Base-by-base conservation (phyloP, 2,888 invertebrate species). In the Napeogenes inachia region DNA sequence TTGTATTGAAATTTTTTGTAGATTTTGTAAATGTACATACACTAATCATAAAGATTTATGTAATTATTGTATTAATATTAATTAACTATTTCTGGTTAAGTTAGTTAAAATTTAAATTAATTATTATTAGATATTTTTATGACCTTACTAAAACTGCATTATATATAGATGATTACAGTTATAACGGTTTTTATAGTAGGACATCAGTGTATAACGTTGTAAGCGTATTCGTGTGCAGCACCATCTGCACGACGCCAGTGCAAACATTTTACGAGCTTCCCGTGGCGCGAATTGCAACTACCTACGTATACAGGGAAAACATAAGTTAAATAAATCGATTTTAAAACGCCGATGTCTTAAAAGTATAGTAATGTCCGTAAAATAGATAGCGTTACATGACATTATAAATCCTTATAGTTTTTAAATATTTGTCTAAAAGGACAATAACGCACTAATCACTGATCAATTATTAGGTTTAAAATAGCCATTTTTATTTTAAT, bases 271-370 rank as follows among this genome's bases (percentile, higher is more conserved):
- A 87, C 78, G 84, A 78, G 74, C 78, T 72, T 71, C 74, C 79
- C 84, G 85, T 83, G 86, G 81, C 76, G 76, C 75, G 86, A 85
- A 85, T 85, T 75, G 82, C 78, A 86, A 86, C 84, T 82, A 84
- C 83, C 82, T 76, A 74, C 76, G 76, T 65, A 72, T 77, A 72
- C 68, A 32, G 32, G 33, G 67, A 55, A 63, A 68, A 76, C 72
- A 77, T 65, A 81, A 73, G 74, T 64, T 3, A 0, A 3, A 4
- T 6, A 56, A 64, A 13, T 55, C 45, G 6, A 12, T 42, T 2
- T 10, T 42, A 42, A 35, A 42, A 42, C 42, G 42, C 42, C 12
- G 8, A 8, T 10, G 10, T 42, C 42, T 12, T 42, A 12, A 42
- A 42, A 42, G 8, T 8, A 42, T 12, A 21, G 1, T 42, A 42